Base-by-base conservation (phyloP, 2,888 invertebrate species). In the Sabatieria punctata region DNA sequence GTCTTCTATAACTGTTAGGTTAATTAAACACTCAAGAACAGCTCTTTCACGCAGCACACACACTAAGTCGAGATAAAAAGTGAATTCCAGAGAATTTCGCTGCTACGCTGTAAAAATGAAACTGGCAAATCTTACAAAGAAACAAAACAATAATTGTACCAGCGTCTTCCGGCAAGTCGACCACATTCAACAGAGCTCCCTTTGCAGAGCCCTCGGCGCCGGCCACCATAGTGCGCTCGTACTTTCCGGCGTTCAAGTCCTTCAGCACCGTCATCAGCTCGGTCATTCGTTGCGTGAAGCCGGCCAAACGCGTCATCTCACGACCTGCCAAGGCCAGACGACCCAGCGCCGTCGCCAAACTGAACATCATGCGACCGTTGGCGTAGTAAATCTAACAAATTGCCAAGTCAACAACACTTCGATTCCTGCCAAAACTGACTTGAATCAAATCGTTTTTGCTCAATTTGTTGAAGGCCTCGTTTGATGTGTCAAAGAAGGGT, bases 341-440 rank as follows among this genome's bases (percentile, higher is more conserved):
- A 0, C 95, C 95, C 58, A 95, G 86, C 2, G 95, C 93, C 68
- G 93, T 91, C 2, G 95, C 93, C 72, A 97, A 75, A 63, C 91
- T 89, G 6, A 89, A 79, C 61, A 91, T 70, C 88, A 91, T 89
- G 35, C 95, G 76, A 0, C 95, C 97, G 70, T 85, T 89, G 19
- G 86, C 85, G 70, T 97, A 97, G 67, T 97, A 97, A 56, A 81
- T 78, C 79, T 82, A 64, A 1, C 58, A 63, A 36, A 44, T 33
- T 23, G 23, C 24, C 45, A 48, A 8, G 11, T 6, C 37, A 37
- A 6, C 15, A 11, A n/a, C 15, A 37, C 8, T 15, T 30, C 30
- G 8, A 15, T 15, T 30, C 30, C 15, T 11, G 30, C 30, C 8
- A 22, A 27, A 22, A 45, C 52, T 59, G 67, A 79, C 80, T 72